These are phyloP conservation scores for Proteles cristata DNA, from an alignment of 2,113 vertebrate genomes.

Conservation along the genomic window DNA sequence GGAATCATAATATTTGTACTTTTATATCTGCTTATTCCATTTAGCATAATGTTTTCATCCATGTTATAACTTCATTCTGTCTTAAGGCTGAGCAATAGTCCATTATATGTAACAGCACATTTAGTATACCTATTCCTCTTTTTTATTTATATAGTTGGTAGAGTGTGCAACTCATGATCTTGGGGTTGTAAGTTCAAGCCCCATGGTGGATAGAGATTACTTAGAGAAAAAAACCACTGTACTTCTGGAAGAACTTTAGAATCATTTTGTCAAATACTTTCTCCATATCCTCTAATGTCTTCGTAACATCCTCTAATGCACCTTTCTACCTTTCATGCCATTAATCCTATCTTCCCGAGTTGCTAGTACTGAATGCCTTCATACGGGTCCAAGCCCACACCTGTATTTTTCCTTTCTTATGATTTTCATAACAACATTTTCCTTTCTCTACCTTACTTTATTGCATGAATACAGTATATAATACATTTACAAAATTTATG, in stretches of 20 bases:
- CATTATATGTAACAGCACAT: neutral
- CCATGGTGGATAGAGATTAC: neutral
- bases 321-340: neutral
- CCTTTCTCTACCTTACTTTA: neutral
- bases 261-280: neutral
- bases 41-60: neutral
- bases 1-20: neutral
- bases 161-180: neutral
- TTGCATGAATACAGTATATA: neutral
- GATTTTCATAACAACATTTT: neutral
- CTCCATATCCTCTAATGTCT: neutral
- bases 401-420: neutral
- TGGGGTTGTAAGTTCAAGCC: neutral
- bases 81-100: neutral
- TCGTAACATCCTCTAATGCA: neutral
- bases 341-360: neutral
- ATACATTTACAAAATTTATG: neutral
- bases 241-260: conserved; percentile 9
- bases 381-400: neutral
- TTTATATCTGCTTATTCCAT: neutral
- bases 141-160: neutral
- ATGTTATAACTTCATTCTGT: neutral
- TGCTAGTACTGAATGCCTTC: neutral
- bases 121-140: neutral
- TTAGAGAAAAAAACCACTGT: neutral